phyloP scores from a whole-genome alignment of 1,140 invertebrate species.

The Leptestheria dahalacensis region DNA sequence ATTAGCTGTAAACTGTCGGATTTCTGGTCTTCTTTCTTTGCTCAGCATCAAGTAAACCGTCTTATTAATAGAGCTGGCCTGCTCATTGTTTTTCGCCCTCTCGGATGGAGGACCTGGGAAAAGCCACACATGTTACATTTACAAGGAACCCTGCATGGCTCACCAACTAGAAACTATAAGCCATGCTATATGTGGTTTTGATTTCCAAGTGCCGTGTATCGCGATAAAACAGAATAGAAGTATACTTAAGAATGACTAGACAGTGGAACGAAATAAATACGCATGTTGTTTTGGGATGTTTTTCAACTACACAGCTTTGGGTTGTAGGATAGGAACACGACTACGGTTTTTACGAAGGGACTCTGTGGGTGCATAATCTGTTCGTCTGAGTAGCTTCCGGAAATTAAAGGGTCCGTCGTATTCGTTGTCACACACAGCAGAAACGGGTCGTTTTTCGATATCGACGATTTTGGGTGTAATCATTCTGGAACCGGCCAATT shows the following conservation, averaged over 20 bases:
- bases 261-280: background rate
- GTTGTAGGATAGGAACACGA: slow-evolving; percentile 25
- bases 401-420: slow-evolving; percentile 51
- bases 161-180: background rate
- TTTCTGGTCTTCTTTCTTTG: too few species aligned
- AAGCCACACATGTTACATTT: too few species aligned
- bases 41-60: too few species aligned
- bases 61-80: background rate
- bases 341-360: slow-evolving; percentile 47
- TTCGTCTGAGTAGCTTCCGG: slow-evolving; percentile 46
- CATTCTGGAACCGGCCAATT: background rate
- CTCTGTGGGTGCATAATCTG: slow-evolving; percentile 48
- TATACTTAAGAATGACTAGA: background rate
- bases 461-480: slow-evolving; percentile 8
- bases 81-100: background rate
- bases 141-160: background rate
- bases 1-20: background rate
- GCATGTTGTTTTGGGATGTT: background rate
- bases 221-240: too few species aligned
- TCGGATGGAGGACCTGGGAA: background rate
- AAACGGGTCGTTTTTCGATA: slow-evolving; percentile 3
- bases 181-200: background rate
- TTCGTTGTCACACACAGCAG: slow-evolving; percentile 29
- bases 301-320: too few species aligned
- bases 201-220: too few species aligned